phyloP scores from a whole-genome alignment of 1,140 invertebrate genomes.

The Polyergus mexicanus region DNA sequence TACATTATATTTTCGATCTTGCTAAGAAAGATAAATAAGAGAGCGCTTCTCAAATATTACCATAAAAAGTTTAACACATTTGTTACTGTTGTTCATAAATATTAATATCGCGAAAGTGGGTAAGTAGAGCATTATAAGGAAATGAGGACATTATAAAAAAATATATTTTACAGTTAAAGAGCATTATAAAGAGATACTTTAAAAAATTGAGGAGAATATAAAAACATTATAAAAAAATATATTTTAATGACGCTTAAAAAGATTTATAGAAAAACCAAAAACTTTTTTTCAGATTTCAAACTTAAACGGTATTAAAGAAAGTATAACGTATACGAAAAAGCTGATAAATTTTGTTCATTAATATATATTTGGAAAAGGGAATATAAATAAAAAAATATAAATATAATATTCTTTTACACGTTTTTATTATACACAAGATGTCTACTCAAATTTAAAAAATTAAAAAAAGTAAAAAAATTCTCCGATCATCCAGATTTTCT shows the following conservation, averaged over 20 bases:
- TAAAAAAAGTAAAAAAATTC: no score
- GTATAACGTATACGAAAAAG: neutral
- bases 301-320: neutral
- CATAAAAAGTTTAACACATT: neutral
- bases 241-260: neutral
- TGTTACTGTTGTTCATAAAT: neutral
- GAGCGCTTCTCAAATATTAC: neutral
- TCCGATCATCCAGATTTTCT: no score
- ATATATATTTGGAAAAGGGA: neutral
- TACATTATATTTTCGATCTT: constrained; percentile 28
- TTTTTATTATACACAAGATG: no score
- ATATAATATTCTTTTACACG: no score
- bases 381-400: neutral
- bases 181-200: neutral
- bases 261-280: neutral
- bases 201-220: no score
- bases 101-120: neutral
- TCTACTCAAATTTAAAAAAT: no score
- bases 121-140: neutral
- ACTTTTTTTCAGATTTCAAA: neutral
- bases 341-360: neutral
- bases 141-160: neutral
- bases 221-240: neutral
- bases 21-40: constrained; percentile 10
- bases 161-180: neutral